Percentiles rank a stretch among this genome's conserved stretches.
These are phyloP conservation scores for Bombus confusus DNA, from an alignment of 1,140 invertebrate genomes.

Conservation along the genomic window DNA sequence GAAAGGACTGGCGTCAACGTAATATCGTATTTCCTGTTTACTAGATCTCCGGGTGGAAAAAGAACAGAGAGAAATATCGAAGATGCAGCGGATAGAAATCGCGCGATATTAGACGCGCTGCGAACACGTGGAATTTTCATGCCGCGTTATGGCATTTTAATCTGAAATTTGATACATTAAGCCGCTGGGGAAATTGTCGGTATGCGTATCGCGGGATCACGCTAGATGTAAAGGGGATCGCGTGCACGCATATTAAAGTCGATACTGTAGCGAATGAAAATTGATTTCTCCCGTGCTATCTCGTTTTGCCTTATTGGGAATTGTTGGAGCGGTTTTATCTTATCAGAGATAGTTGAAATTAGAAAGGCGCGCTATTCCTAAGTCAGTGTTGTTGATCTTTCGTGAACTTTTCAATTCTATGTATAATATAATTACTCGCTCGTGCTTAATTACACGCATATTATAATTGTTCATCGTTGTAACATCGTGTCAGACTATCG, in stretches of 20 bases:
- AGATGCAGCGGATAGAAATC: too few species aligned
- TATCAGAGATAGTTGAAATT: neutral
- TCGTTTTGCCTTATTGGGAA: neutral
- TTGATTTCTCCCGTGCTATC: neutral
- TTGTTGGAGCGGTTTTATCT: neutral
- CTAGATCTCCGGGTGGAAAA: neutral
- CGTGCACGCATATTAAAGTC: neutral
- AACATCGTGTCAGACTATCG: too few species aligned
- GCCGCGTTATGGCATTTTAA: slow-evolving; percentile 18
- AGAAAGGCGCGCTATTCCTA: neutral
- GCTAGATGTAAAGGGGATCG: neutral
- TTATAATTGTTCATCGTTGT: too few species aligned
- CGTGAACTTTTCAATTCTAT: neutral
- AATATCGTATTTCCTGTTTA: neutral
- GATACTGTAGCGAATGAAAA: neutral
- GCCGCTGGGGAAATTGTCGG: slow-evolving; percentile 1
- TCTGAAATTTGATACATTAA: slow-evolving; percentile 21
- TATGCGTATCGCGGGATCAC: neutral
- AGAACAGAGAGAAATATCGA: neutral
- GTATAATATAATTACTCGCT: too few species aligned
- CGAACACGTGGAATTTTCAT: neutral
- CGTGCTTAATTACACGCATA: too few species aligned
- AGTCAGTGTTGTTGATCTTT: neutral
- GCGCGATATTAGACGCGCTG: neutral
- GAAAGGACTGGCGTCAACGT: neutral